Conservation (phyloP, 2,888 invertebrate genomes). For the Ceramica pisi region DNA sequence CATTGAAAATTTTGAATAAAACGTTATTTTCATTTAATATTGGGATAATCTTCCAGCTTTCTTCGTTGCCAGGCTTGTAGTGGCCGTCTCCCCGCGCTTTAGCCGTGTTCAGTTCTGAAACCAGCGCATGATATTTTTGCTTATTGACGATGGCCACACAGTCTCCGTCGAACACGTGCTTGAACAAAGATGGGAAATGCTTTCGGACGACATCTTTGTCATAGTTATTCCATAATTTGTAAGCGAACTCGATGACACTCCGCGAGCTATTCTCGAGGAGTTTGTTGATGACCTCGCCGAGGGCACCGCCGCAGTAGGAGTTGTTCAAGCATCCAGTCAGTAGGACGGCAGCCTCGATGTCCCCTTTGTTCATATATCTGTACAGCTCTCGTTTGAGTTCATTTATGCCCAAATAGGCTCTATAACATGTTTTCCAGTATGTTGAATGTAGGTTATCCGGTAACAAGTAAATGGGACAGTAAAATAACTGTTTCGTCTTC, state of each 20-base stretch:
- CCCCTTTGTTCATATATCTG: constrained; percentile 1
- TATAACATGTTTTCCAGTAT: background rate
- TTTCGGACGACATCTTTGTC: constrained; percentile 12
- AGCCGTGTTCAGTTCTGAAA: too few species aligned
- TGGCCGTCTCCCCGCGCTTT: background rate
- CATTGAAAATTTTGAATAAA: constrained; percentile 28
- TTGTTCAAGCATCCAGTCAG: constrained; percentile 27
- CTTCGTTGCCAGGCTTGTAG: constrained; percentile 10
- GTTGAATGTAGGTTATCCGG: constrained; percentile 15
- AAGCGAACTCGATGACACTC: constrained; percentile 12
- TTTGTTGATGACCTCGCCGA: constrained; percentile 18
- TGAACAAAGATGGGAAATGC: constrained; percentile 33
- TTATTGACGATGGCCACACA: constrained; percentile 19
- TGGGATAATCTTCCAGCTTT: constrained; percentile 30
- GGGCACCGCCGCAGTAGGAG: constrained; percentile 4
- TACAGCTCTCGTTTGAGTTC: constrained; percentile 28
- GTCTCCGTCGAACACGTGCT: constrained; percentile 31
- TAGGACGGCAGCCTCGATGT: constrained; percentile 30
- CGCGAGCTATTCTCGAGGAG: constrained; percentile 15
- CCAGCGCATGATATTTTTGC: too few species aligned
- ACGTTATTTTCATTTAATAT: constrained; percentile 7
- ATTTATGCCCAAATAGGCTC: constrained; percentile 13
- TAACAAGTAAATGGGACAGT: constrained; percentile 32
- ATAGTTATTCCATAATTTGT: constrained; percentile 32
- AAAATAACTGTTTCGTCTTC: constrained; percentile 30